Percentiles rank a stretch among this genome's conserved stretches.
Conservation (phyloP, 1,140 invertebrate genomes). For the Aradophagus sp. region DNA sequence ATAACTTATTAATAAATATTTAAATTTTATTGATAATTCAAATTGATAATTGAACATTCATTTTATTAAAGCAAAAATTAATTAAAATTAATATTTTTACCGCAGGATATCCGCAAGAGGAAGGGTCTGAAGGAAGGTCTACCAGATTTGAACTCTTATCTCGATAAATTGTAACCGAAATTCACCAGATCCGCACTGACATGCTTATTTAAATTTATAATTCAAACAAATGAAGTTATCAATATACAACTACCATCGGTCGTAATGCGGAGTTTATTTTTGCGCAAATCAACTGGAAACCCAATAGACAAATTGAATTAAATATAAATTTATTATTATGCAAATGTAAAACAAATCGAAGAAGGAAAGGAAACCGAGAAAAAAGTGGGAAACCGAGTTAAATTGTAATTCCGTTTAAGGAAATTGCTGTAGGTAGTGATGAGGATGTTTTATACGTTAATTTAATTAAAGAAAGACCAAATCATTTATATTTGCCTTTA, state of each 20-base stretch:
- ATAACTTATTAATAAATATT: no score
- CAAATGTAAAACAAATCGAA: slow-evolving; percentile 39
- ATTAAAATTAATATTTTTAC: slow-evolving; percentile 44
- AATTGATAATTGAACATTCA: no score
- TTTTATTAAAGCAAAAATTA: no score
- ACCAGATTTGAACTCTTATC: slow-evolving; percentile 92
- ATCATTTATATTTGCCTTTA: slow-evolving; percentile 43
- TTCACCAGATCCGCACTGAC: slow-evolving; percentile 64
- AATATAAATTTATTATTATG: slow-evolving; percentile 1
- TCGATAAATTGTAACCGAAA: slow-evolving; percentile 93
- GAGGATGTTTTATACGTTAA: slow-evolving; percentile 71
- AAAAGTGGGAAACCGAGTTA: slow-evolving; percentile 50
- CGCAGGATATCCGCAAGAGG: slow-evolving; percentile 95
- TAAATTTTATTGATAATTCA: no score
- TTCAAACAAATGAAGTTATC: slow-evolving; percentile 67
- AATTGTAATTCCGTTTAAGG: slow-evolving; percentile 67
- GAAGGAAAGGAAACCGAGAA: slow-evolving; percentile 54
- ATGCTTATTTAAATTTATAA: slow-evolving; percentile 74
- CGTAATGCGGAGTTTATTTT: slow-evolving; percentile 67
- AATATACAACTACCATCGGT: slow-evolving; percentile 65
- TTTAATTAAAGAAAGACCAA: slow-evolving; percentile 65
- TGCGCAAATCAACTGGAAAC: slow-evolving; percentile 60
- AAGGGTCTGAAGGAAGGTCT: slow-evolving; percentile 99
- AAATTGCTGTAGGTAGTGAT: slow-evolving; percentile 60
- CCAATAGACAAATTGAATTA: slow-evolving; percentile 38